Evolutionary conservation across 2,113 vertebrate genomes (phyloP).

Genomic region (Mesoclemmys tuberculata): DNA sequence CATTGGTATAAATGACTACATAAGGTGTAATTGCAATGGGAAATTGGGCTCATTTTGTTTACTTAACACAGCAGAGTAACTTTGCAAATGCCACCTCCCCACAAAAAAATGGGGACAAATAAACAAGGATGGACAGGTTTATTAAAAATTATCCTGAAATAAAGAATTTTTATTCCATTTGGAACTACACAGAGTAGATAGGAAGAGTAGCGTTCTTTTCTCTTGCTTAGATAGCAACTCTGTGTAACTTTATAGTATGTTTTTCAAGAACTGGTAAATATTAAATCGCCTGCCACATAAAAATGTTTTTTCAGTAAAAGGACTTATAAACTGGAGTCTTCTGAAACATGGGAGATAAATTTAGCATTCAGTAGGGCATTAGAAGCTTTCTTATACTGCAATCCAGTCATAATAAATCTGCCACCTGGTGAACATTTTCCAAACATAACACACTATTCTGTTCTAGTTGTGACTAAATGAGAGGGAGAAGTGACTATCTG

Average conservation of each 20-base stretch:
- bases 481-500: background rate
- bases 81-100: background rate
- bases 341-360: background rate
- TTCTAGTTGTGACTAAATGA: background rate
- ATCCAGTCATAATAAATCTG: background rate
- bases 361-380: background rate
- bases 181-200: background rate
- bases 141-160: background rate
- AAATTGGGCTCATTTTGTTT: background rate
- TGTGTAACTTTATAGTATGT: background rate
- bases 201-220: background rate
- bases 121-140: background rate
- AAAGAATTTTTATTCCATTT: background rate
- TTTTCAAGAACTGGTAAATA: background rate
- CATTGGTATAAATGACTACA: background rate
- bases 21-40: background rate
- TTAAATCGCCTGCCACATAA: background rate
- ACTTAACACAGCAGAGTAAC: background rate
- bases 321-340: background rate
- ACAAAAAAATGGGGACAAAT: background rate
- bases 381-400: background rate
- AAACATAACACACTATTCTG: background rate
- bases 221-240: background rate
- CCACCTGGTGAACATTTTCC: background rate
- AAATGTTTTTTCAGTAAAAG: background rate